These are phyloP conservation scores for Anabas testudineus DNA, from an alignment of 2,797 vertebrate species.

Conservation along the genomic window DNA sequence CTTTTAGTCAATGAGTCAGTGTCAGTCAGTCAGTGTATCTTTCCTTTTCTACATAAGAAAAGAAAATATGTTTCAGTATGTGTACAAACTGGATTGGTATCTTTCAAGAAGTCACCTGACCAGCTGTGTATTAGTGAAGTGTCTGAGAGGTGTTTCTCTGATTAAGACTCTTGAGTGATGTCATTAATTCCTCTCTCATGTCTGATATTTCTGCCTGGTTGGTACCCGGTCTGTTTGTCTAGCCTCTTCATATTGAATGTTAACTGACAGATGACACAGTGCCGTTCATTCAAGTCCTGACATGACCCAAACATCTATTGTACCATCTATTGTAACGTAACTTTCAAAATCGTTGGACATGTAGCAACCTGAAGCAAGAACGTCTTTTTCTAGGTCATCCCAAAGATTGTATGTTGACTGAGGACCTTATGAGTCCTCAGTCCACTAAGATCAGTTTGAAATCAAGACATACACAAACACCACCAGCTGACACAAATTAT, in stretches of 20 bases:
- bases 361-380: background rate
- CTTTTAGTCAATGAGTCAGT: slow-evolving; percentile 12
- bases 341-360: background rate
- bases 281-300: slow-evolving; percentile 29
- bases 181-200: slow-evolving; percentile 1
- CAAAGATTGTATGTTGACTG: slow-evolving; percentile 1
- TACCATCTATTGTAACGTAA: background rate
- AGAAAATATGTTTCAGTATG: background rate
- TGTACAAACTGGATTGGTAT: background rate
- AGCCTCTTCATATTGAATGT: slow-evolving; percentile 7
- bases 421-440: background rate
- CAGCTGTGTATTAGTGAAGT: background rate
- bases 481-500: slow-evolving; percentile 52
- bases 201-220: slow-evolving; percentile 24
- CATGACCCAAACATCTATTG: slow-evolving; percentile 11
- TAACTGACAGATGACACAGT: slow-evolving; percentile 40
- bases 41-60: background rate
- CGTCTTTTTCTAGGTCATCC: background rate
- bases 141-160: background rate
- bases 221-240: slow-evolving; percentile 9
- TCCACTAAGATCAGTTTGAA: background rate
- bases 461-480: slow-evolving; percentile 35
- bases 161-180: background rate
- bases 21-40: slow-evolving; percentile 25
- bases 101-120: background rate